Base-by-base conservation (phyloP, 2,888 invertebrate genomes). In the Philopedon plagiatum region DNA sequence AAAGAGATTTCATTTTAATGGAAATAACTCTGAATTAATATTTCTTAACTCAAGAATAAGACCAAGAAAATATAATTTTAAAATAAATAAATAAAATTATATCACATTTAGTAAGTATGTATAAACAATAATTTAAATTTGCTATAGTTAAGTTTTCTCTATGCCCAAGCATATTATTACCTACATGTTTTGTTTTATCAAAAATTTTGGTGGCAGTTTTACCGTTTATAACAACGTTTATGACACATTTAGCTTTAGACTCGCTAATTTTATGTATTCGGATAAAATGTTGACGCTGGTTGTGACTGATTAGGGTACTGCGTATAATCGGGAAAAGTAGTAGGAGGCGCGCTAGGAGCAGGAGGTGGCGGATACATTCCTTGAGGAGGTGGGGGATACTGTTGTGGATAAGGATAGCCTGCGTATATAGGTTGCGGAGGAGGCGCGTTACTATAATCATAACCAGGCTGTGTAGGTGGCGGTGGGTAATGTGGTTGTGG, bases 401-500 rank as follows among this genome's bases (percentile, higher is more conserved):
- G 81, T 49, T 79, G 81, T 2, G 82, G 82, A 71, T 83, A 82
- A 1, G 82, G 81, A 57, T 81, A 81, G 46, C 79, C 80, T 62
- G 81, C 80, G 64, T 83, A 83, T 44, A 76, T 71, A 46, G 78
- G 68, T 74, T 62, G 32, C 9, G 65, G 63, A 77, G 79, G 76
- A 74, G 72, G 11, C 61, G 79, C 75, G 26, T 75, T 74, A 34
- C 71, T 76, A 58, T 77, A 78, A 19, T 77, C 77, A 57, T 78
- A 79, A 7, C 75, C 76, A 5, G 74, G 74, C 56, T 77, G 76
- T 5, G 78, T 80, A 8, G 80, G 80, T 32, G 78, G 80, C 7
- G 80, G 81, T 1, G 80, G 78, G 64, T 81, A 81, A 65, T 81
- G 82, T 13, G 80, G 81, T 2, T 81, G 82, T n/a, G 80, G 81